Percentiles rank a stretch among this genome's conserved stretches.
Conservation (phyloP, 2,888 invertebrate genomes). For the Idaea straminata region DNA sequence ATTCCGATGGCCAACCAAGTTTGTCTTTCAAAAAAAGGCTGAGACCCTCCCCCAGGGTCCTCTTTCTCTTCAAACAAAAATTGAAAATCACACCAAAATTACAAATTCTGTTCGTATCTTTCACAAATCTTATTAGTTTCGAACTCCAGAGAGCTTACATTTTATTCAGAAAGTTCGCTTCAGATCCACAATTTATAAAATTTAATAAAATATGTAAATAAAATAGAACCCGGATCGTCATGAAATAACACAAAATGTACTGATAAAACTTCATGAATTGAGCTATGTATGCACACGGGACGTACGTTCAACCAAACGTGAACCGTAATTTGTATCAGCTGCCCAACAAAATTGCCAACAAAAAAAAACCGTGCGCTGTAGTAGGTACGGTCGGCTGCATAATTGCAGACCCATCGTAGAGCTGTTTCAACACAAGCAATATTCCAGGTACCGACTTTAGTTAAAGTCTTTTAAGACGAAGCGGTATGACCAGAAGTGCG, state of each 20-base stretch:
- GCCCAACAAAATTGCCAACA: conserved; percentile 13
- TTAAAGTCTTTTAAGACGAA: too few relatives aligned
- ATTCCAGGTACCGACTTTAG: too few relatives aligned
- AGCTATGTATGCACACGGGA: conserved; percentile 21
- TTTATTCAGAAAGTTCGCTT: background rate
- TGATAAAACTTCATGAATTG: conserved; percentile 27
- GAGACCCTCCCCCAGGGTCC: background rate
- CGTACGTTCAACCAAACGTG: conserved; percentile 18
- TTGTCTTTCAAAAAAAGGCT: conserved; percentile 9
- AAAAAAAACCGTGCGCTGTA: background rate
- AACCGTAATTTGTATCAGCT: conserved; percentile 21
- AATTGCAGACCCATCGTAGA: too few relatives aligned
- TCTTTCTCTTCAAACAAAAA: background rate
- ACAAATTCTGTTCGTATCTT: background rate
- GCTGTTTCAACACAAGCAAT: too few relatives aligned
- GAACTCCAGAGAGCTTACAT: background rate
- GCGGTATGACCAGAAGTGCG: too few relatives aligned
- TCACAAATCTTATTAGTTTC: background rate
- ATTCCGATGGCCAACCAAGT: too few relatives aligned
- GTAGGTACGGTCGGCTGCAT: background rate
- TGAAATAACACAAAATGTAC: conserved; percentile 10
- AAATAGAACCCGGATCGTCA: background rate
- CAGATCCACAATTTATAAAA: background rate
- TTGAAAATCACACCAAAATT: background rate
- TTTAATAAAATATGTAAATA: background rate